A percentile compares a stretch with the other conserved stretches of the same genome.
Conservation (phyloP, 2,797 vertebrate species). For the Orestias chungarensis region DNA sequence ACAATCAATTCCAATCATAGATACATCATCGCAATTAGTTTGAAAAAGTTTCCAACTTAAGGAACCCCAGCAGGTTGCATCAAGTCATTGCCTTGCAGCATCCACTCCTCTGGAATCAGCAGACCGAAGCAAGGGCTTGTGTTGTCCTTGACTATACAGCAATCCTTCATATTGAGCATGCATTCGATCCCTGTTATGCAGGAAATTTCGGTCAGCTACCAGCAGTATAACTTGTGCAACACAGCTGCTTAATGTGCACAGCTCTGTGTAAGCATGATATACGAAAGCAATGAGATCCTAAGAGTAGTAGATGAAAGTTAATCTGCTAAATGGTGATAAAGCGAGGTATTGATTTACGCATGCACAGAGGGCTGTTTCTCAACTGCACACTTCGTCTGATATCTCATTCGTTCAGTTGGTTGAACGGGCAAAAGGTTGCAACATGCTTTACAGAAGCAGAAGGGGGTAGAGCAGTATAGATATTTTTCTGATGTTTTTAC, state of each 20-base stretch:
- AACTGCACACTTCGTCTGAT: background rate
- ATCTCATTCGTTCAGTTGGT: background rate
- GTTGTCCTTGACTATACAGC: too few relatives aligned
- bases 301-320: background rate
- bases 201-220: background rate
- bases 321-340: background rate
- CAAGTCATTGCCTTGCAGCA: too few relatives aligned
- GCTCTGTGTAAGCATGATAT: background rate
- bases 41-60: too few relatives aligned
- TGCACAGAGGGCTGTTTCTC: background rate
- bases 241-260: background rate
- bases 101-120: too few relatives aligned
- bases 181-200: background rate
- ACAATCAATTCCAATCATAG: too few relatives aligned
- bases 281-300: background rate
- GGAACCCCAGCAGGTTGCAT: too few relatives aligned
- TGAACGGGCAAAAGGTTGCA: background rate
- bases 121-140: too few relatives aligned
- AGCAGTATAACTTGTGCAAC: background rate
- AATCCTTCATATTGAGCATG: too few relatives aligned
- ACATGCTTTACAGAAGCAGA: background rate
- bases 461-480: background rate
- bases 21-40: too few relatives aligned
- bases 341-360: constrained; percentile 1
- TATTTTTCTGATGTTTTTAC: background rate